These are phyloP conservation scores for Pangasius macronema DNA, from an alignment of 2,797 vertebrate species.

Conservation along the genomic window DNA sequence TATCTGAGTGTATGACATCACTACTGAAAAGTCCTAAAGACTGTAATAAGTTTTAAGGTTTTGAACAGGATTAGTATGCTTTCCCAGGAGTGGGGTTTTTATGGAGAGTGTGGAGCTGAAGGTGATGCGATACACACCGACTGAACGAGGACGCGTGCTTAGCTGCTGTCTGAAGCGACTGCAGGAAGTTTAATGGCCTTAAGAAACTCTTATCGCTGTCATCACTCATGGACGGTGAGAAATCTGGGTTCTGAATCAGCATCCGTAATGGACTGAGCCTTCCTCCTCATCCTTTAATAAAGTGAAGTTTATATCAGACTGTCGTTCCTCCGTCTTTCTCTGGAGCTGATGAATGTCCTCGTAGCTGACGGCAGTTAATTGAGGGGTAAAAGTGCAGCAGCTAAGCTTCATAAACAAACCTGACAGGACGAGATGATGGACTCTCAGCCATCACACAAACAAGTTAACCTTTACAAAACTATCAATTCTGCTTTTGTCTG, in stretches of 20 bases:
- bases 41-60: neutral
- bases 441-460: slow-evolving; percentile 31
- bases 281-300: neutral
- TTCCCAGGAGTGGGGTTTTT: neutral
- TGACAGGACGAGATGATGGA: slow-evolving; percentile 66
- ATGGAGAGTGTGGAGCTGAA: neutral
- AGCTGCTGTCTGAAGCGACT: neutral
- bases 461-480: slow-evolving; percentile 8
- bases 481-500: neutral
- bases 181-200: neutral
- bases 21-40: neutral
- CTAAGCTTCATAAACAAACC: slow-evolving; percentile 64
- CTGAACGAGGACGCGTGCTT: neutral
- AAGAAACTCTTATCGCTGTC: neutral
- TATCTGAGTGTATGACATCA: neutral
- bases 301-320: neutral
- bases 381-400: slow-evolving; percentile 61
- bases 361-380: slow-evolving; percentile 69
- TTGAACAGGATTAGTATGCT: neutral
- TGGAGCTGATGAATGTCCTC: neutral
- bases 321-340: neutral
- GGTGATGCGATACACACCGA: neutral
- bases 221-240: neutral
- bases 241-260: neutral
- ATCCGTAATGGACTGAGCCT: too few species aligned